Conservation (phyloP, 1,140 invertebrate genomes). For the Rhyzopertha dominica region DNA sequence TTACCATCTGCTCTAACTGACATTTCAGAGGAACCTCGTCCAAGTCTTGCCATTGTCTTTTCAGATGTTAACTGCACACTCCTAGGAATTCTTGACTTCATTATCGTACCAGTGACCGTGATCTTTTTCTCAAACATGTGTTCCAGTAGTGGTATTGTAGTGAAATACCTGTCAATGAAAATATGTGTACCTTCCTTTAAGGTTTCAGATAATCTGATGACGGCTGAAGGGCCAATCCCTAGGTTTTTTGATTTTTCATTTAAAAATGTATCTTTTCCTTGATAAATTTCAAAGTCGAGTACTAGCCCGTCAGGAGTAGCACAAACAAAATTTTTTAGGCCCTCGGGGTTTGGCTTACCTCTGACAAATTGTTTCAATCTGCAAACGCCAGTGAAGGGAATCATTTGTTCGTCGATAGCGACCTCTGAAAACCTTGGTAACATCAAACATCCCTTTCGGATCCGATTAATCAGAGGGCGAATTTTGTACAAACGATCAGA, state of each 20-base stretch:
- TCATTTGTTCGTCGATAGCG: slow-evolving; percentile 23
- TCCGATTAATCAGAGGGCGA: slow-evolving; percentile 5
- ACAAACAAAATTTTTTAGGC: slow-evolving; percentile 19
- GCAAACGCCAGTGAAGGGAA: slow-evolving; percentile 16
- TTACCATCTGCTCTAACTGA: slow-evolving; percentile 14
- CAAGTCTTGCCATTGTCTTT: slow-evolving; percentile 12
- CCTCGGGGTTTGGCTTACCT: slow-evolving; percentile 20
- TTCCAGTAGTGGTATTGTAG: slow-evolving; percentile 12
- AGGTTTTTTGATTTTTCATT: slow-evolving; percentile 9
- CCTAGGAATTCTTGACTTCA: slow-evolving; percentile 7
- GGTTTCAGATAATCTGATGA: too few species aligned
- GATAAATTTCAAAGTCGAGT: slow-evolving; percentile 18
- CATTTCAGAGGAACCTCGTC: slow-evolving; percentile 12
- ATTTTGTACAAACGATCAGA: slow-evolving; percentile 12
- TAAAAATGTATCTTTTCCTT: too few species aligned
- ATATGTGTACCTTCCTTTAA: slow-evolving; percentile 11
- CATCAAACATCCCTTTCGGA: slow-evolving; percentile 11
- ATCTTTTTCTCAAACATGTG: slow-evolving; percentile 10
- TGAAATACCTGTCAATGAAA: slow-evolving; percentile 14
- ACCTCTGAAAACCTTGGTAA: slow-evolving; percentile 10
- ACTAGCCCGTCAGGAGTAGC: slow-evolving; percentile 16
- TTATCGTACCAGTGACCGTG: slow-evolving; percentile 9
- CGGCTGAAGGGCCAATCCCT: slow-evolving; percentile 11
- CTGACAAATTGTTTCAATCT: slow-evolving; percentile 22
- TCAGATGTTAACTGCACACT: slow-evolving; percentile 16